Evolutionary conservation across 1,140 invertebrate genomes (phyloP).

Genomic region (Dendrolimus punctatus): DNA sequence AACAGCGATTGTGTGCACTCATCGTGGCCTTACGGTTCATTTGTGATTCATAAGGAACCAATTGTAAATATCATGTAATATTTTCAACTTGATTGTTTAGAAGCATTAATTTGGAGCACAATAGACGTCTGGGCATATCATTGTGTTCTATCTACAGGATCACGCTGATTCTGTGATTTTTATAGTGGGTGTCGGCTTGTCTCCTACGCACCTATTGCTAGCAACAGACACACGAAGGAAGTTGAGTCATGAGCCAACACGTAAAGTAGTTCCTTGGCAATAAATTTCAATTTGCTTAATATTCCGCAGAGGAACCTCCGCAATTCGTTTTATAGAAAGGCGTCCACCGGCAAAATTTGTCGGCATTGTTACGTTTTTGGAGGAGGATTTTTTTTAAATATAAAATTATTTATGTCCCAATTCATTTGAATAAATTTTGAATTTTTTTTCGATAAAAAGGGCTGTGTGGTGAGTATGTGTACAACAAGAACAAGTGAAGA

Average conservation of each 20-base stretch:
- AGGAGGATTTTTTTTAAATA: no score
- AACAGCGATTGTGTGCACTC: no score
- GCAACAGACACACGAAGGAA: slow-evolving; percentile 21
- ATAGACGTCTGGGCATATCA: slow-evolving; percentile 46
- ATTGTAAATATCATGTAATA: slow-evolving; percentile 11
- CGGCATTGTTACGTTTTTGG: neutral
- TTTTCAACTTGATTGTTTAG: slow-evolving; percentile 37
- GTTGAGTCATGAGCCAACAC: slow-evolving; percentile 30
- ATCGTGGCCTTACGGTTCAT: no score
- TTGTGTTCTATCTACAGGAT: slow-evolving; percentile 22
- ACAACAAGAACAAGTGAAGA: no score
- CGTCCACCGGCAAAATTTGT: slow-evolving; percentile 2
- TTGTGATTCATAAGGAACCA: neutral
- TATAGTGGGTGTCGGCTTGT: slow-evolving; percentile 29
- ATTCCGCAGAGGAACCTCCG: slow-evolving; percentile 26
- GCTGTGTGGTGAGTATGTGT: no score
- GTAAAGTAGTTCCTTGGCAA: slow-evolving; percentile 25
- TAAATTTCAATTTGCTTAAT: slow-evolving; percentile 46
- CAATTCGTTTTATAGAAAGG: slow-evolving; percentile 17
- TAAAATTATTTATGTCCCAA: no score
- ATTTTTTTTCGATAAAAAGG: no score
- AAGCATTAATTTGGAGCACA: slow-evolving; percentile 31
- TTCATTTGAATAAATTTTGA: no score
- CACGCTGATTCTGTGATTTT: slow-evolving; percentile 18
- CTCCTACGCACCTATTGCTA: slow-evolving; percentile 19